phyloP scores from a whole-genome alignment of 2,113 vertebrate genomes.

The Pyxicephalus adspersus region DNA sequence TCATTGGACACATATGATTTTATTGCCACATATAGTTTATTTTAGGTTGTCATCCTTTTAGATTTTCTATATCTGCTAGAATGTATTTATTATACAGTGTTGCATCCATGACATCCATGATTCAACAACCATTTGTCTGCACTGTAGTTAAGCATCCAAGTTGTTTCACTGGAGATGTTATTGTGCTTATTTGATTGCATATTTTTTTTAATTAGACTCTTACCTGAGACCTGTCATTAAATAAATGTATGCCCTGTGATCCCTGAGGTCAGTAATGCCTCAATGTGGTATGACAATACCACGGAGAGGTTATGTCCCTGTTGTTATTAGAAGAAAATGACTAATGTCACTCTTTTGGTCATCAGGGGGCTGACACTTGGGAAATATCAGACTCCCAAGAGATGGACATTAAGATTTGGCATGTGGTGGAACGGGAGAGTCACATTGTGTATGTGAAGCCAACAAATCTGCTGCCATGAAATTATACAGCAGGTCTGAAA shows the following conservation, averaged over 20 bases:
- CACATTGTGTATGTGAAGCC: no score
- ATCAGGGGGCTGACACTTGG: not conserved
- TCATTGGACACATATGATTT: no score
- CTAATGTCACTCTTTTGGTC: conserved; percentile 7
- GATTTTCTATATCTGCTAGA: no score
- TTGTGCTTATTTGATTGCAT: conserved; percentile 14
- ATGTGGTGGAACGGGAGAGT: no score
- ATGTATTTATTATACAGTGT: no score
- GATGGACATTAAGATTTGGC: conserved; percentile 1
- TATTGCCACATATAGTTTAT: no score
- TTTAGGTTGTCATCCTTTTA: no score
- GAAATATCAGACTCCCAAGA: conserved; percentile 9
- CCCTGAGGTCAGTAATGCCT: conserved; percentile 17
- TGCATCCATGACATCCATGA: no score
- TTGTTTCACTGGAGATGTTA: not conserved
- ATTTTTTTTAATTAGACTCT: conserved; percentile 33
- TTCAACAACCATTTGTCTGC: no score
- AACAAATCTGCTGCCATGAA: no score
- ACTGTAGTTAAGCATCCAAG: not conserved
- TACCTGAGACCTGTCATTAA: conserved; percentile 3
- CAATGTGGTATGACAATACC: conserved; percentile 6
- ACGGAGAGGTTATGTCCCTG: conserved; percentile 6
- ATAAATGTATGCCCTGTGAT: conserved; percentile 31
- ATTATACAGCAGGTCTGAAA: no score
- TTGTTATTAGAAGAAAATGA: conserved; percentile 16